A percentile compares a stretch with the other conserved stretches of the same genome.
Conservation (phyloP, 2,113 vertebrate genomes). For the Passer montanus region DNA sequence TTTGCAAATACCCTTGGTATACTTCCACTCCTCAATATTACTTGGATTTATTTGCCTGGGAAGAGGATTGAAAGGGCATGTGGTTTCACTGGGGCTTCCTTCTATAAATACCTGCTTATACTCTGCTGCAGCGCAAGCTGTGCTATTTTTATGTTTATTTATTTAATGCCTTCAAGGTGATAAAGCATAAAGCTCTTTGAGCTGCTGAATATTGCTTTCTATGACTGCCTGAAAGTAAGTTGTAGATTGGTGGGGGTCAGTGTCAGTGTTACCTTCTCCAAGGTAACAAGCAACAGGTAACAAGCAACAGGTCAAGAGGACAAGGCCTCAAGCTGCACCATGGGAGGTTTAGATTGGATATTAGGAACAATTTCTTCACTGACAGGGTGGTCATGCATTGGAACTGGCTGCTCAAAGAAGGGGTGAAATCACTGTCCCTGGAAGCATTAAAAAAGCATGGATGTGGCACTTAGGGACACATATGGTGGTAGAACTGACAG, state of each 20-base stretch:
- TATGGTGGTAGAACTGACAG: neutral
- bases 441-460: neutral
- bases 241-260: neutral
- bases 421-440: neutral
- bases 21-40: neutral
- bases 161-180: conserved; percentile 24
- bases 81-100: conserved; percentile 29
- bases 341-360: neutral
- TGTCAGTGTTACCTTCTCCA: neutral
- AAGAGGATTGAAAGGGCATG: conserved; percentile 42
- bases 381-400: neutral
- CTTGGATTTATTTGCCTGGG: conserved; percentile 23
- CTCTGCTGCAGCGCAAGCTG: neutral
- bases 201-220: neutral
- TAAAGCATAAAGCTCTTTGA: neutral
- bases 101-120: conserved; percentile 37
- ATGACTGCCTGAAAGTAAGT: neutral
- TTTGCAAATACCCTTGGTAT: conserved; percentile 18
- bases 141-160: conserved; percentile 24
- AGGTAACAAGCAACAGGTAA: neutral
- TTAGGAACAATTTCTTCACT: neutral
- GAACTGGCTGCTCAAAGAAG: neutral
- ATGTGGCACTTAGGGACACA: neutral
- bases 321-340: neutral
- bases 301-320: neutral